Conservation (phyloP, 2,888 invertebrate genomes). For the Netelia fuscicornis region DNA sequence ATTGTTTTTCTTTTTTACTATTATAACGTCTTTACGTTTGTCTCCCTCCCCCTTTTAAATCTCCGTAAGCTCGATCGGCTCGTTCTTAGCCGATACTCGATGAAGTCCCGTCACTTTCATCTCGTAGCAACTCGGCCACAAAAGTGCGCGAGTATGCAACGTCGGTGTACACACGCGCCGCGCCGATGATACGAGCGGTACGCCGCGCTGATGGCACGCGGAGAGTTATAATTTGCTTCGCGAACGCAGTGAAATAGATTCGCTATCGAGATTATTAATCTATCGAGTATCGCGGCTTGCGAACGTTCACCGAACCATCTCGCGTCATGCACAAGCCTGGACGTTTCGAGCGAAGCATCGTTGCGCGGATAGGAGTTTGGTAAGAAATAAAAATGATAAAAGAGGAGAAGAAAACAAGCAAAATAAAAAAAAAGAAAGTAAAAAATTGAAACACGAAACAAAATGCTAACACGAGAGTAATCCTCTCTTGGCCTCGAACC, state of each 20-base stretch:
- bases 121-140: conserved; percentile 11
- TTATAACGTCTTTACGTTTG: neutral
- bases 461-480: conserved; percentile 45
- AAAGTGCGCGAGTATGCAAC: conserved; percentile 16
- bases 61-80: conserved; percentile 35
- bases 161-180: neutral
- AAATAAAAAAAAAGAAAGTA: neutral
- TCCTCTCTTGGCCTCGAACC: neutral
- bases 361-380: neutral
- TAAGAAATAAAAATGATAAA: neutral
- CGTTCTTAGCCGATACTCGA: conserved; percentile 39
- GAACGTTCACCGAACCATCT: conserved; percentile 29
- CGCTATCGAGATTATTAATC: conserved; percentile 57
- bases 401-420: neutral
- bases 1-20: neutral
- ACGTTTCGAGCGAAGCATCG: conserved; percentile 17
- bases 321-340: conserved; percentile 8
- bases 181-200: too few relatives aligned
- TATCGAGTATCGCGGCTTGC: conserved; percentile 15
- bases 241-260: conserved; percentile 40
- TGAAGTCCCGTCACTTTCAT: conserved; percentile 52
- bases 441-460: neutral
- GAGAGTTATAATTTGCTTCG: conserved; percentile 54
- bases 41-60: neutral
- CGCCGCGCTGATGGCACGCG: conserved; percentile 27